A percentile compares a stretch with the other conserved stretches of the same genome.
Conservation (phyloP, 2,888 invertebrate genomes). For the Zygogramma bicolorata region DNA sequence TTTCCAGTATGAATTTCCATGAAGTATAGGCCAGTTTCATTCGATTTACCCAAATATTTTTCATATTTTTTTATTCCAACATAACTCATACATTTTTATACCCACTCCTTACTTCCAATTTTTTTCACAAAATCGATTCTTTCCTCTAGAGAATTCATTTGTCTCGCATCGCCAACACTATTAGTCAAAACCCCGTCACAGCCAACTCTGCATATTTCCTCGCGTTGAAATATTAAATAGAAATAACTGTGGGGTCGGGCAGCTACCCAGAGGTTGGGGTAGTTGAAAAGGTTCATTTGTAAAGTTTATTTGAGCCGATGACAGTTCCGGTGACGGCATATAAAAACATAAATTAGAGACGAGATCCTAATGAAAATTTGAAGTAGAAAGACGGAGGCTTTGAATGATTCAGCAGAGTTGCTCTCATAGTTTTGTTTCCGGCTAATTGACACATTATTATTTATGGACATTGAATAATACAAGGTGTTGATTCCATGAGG, state of each 20-base stretch:
- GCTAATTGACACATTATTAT: slow-evolving; percentile 1
- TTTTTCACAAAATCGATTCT: not conserved
- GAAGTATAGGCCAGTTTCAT: too few relatives aligned
- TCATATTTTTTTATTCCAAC: too few relatives aligned
- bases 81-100: too few relatives aligned
- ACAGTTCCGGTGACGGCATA: slow-evolving; percentile 35
- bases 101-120: too few relatives aligned
- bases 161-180: slow-evolving; percentile 25
- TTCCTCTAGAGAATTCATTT: not conserved
- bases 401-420: slow-evolving; percentile 4
- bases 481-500: too few relatives aligned
- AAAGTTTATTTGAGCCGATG: slow-evolving; percentile 40
- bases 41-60: too few relatives aligned
- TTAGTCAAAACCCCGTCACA: slow-evolving; percentile 35
- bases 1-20: too few relatives aligned
- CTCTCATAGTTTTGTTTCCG: slow-evolving; percentile 1
- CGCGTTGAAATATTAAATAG: slow-evolving; percentile 41
- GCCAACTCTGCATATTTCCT: slow-evolving; percentile 34
- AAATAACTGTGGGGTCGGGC: slow-evolving; percentile 35
- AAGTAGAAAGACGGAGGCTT: not conserved
- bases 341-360: slow-evolving; percentile 36
- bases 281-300: slow-evolving; percentile 37
- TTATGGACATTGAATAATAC: not conserved
- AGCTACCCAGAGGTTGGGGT: slow-evolving; percentile 35
- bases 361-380: slow-evolving; percentile 31